Evolutionary conservation across 2,113 vertebrate genomes (phyloP).

Genomic region (Gallinago jamesoni): DNA sequence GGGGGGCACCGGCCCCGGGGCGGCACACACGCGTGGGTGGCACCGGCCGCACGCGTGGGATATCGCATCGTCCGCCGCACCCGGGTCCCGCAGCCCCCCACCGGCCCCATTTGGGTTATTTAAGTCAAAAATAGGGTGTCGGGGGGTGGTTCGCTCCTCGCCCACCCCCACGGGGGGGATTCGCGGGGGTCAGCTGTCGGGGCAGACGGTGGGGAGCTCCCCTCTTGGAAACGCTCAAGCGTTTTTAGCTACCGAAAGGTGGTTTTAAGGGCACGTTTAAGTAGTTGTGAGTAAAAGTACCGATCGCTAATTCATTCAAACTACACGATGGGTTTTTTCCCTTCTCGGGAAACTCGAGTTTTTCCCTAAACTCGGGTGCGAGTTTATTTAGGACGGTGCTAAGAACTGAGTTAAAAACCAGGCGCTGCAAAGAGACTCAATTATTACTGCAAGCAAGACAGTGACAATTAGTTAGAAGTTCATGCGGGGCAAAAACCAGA

Average conservation of each 20-base stretch:
- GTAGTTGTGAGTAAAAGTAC: background rate
- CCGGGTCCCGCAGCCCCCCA: background rate
- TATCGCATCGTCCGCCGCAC: background rate
- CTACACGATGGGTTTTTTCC: background rate
- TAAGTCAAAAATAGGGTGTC: background rate
- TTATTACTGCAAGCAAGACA: no score
- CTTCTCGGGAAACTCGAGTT: no score
- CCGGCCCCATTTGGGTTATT: background rate
- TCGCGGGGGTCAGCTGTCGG: background rate
- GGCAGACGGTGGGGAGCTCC: fast-evolving
- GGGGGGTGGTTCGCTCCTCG: background rate
- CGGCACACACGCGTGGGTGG: background rate
- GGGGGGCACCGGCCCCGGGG: background rate
- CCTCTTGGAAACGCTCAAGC: no score
- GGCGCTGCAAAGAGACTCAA: no score
- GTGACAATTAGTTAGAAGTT: background rate
- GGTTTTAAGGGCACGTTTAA: background rate
- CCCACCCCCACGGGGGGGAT: background rate
- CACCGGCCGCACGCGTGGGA: background rate
- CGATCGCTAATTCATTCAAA: no score
- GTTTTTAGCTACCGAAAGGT: background rate
- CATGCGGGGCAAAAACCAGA: background rate
- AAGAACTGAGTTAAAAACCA: background rate
- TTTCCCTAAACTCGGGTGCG: no score
- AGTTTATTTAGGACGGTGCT: background rate